Percentiles rank a stretch among this genome's conserved stretches.
Evolutionary conservation across 2,888 invertebrate genomes (phyloP).

Genomic region (Chironomus riparius): DNA sequence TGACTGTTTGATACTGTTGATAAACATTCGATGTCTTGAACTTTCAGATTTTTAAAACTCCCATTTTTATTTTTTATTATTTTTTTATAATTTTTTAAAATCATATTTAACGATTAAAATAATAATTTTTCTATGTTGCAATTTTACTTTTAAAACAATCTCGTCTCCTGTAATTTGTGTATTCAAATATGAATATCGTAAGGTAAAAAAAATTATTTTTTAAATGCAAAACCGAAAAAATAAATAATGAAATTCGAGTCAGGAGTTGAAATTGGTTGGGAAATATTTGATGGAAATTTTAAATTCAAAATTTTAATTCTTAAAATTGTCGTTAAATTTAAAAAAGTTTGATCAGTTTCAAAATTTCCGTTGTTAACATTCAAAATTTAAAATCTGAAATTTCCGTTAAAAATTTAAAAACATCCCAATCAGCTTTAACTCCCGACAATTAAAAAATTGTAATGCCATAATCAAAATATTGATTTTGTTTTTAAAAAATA

Average conservation of each 20-base stretch:
- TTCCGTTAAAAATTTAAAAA: not conserved
- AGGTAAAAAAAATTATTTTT: not conserved
- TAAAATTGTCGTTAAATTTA: not conserved
- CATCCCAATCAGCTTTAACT: no score
- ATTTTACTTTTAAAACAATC: not conserved
- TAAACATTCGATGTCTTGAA: conserved; percentile 18
- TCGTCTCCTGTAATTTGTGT: not conserved
- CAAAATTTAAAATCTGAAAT: not conserved
- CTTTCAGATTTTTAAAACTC: conserved; percentile 11
- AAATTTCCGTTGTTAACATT: no score
- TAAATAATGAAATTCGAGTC: not conserved
- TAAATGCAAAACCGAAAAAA: not conserved
- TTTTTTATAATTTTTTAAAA: not conserved
- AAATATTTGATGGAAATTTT: not conserved
- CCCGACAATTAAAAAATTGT: conserved; percentile 3
- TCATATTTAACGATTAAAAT: not conserved
- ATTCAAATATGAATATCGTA: not conserved
- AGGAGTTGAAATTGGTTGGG: not conserved
- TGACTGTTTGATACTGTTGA: conserved; percentile 22
- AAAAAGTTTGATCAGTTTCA: no score
- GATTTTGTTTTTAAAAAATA: conserved; percentile 20
- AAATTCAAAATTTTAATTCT: no score
- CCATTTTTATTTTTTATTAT: not conserved
- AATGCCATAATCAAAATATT: conserved; percentile 25
- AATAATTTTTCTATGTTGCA: not conserved